Evolutionary conservation across 2,888 invertebrate species (phyloP), one percentile per base, ranked within the genome.

Genomic region (Polydrusus pterygomalis): DNA sequence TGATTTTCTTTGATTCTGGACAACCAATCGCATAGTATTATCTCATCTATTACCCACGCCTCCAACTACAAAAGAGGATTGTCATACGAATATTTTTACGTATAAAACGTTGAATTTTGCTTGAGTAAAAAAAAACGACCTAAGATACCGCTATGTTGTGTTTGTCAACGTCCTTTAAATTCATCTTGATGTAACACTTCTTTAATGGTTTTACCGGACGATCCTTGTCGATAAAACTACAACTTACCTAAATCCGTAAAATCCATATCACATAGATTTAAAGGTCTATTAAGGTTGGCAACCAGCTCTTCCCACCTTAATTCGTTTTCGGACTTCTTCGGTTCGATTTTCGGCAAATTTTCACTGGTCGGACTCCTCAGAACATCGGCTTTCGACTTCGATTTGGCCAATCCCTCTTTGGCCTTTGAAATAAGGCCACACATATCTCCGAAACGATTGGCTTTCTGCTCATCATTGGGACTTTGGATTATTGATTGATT

Each of bases 221-320:
- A n/a, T n/a, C n/a, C 5, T 25, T 25, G 25, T 25, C 5, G 25
- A 25, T n/a, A n/a, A 25, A 25, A 25, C 25, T 25, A 25, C 25
- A 1, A 11, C 51, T 69, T 65, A 77, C 78, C 79, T 69, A 99
- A 90, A 87, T 99, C 98, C 11, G 97, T 97, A 88, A 99, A 99
- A 88, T 99, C 99, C 84, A 99, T 90, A 88, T 99, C 98, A 86
- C 98, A 97, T 62, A 97, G 91, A 79, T 95, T 93, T 85, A 96
- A 89, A 78, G 94, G 93, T 78, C 96, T 89, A 77, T 92, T 90
- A 81, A 95, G 89, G 79, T 93, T 93, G 47, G 93, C 92, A 65
- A 94, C 93, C 77, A 98, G 87, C 84, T 96, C 96, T 84, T 98
- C 98, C 98, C 99, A 99, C 84, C 97, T 96, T 1, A 98, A 88